A percentile compares a stretch with the other conserved stretches of the same genome.
These are phyloP conservation scores for Austrolebias charrua DNA, from an alignment of 2,797 vertebrate species.

Conservation along the genomic window DNA sequence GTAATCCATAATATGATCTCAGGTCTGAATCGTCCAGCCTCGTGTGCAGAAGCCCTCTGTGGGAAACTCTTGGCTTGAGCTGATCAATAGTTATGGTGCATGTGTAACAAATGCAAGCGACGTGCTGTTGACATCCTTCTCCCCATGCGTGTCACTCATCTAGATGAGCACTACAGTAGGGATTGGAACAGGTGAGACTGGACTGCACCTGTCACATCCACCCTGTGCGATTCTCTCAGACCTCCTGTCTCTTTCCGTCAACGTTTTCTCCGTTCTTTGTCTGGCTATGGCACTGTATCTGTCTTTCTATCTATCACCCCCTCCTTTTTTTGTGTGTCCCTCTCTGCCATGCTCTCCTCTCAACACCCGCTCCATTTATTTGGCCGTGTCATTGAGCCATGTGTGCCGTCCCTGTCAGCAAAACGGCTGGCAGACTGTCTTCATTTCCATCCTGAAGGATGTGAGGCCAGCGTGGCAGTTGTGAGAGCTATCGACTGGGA, in stretches of 20 bases:
- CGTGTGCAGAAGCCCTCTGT: slow-evolving; percentile 47
- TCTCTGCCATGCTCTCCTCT: slow-evolving; percentile 35
- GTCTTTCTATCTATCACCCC: slow-evolving; percentile 49
- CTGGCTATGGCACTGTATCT: slow-evolving; percentile 49
- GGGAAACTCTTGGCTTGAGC: slow-evolving; percentile 43
- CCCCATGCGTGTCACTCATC: slow-evolving; percentile 34
- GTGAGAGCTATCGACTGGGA: slow-evolving; percentile 72
- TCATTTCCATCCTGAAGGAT: slow-evolving; percentile 71
- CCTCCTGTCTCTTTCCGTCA: slow-evolving; percentile 27
- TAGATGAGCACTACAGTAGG: slow-evolving; percentile 48
- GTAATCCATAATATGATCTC: slow-evolving; percentile 76
- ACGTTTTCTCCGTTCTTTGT: slow-evolving; percentile 32
- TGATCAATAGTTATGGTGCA: slow-evolving; percentile 66
- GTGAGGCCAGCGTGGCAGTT: slow-evolving; percentile 64
- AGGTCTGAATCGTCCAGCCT: slow-evolving; percentile 33
- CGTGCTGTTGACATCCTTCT: slow-evolving; percentile 52
- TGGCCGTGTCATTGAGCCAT: slow-evolving; percentile 66
- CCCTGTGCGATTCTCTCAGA: slow-evolving; percentile 13
- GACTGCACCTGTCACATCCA: slow-evolving; percentile 35
- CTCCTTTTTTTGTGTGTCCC: slow-evolving; percentile 45
- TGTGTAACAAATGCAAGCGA: slow-evolving; percentile 46
- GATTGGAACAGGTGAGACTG: slow-evolving; percentile 28
- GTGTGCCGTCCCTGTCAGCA: slow-evolving; percentile 68
- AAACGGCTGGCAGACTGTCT: slow-evolving; percentile 66
- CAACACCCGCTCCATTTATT: slow-evolving; percentile 60